Percentiles rank a stretch among this genome's conserved stretches.
phyloP scores from a whole-genome alignment of 2,113 vertebrate genomes.

The Chlorocebus sabaeus region DNA sequence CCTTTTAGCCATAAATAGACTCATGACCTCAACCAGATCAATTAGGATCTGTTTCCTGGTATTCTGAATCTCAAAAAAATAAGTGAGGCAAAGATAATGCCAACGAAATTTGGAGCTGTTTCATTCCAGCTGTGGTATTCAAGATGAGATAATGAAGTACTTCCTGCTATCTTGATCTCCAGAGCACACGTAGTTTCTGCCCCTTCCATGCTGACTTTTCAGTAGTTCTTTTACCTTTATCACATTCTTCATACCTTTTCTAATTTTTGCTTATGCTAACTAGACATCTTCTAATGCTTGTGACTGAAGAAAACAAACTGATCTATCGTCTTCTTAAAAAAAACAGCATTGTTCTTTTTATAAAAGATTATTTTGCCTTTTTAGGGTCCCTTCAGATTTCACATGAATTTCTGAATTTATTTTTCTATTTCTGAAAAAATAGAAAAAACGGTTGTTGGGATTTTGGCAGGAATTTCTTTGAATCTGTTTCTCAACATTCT shows the following conservation, averaged over 20 bases:
- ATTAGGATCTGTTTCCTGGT: background rate
- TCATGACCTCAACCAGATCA: background rate
- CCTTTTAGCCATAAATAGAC: background rate
- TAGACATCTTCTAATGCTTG: background rate
- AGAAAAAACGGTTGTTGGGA: background rate
- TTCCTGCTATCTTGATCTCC: background rate
- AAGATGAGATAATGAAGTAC: background rate
- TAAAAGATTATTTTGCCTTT: background rate
- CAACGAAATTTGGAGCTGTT: background rate
- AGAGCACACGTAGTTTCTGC: background rate
- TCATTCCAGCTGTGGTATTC: background rate
- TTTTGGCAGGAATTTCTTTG: background rate
- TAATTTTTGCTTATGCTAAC: constrained; percentile 16
- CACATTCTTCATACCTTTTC: background rate
- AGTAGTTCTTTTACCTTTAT: background rate
- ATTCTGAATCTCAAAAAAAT: background rate
- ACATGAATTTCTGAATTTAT: background rate
- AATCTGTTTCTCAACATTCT: background rate
- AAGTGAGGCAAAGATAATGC: background rate
- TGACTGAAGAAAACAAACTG: background rate
- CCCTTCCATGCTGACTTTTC: background rate
- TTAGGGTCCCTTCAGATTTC: background rate
- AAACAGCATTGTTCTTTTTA: background rate
- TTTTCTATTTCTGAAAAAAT: background rate
- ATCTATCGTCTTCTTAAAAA: background rate